phyloP scores from a whole-genome alignment of 2,113 vertebrate genomes.

The Psilopogon haemacephalus region DNA sequence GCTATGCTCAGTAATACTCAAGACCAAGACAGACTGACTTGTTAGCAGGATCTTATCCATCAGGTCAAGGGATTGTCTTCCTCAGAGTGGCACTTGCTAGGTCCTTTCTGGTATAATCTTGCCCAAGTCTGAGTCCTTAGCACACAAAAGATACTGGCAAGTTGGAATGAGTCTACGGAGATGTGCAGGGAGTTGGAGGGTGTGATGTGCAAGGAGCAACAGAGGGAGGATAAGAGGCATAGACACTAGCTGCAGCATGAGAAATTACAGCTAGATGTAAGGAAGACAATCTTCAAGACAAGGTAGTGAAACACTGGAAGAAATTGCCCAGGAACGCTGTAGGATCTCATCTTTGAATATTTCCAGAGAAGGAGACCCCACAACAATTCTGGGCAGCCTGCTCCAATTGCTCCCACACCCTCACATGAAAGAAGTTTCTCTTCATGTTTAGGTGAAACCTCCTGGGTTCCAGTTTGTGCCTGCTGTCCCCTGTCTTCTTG shows the following conservation, averaged over 20 bases:
- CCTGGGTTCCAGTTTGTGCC: no score
- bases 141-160: not conserved
- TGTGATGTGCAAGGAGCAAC: not conserved
- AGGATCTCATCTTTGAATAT: no score
- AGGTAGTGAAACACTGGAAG: no score
- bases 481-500: no score
- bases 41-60: not conserved
- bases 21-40: not conserved
- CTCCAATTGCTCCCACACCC: no score
- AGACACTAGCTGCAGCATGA: accelerated
- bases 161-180: not conserved
- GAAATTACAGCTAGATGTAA: not conserved
- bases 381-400: no score
- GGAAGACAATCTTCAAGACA: no score
- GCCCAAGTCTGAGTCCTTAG: not conserved
- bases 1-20: not conserved
- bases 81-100: not conserved
- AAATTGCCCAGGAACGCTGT: no score
- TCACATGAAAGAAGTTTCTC: no score
- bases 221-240: not conserved
- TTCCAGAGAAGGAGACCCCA: no score
- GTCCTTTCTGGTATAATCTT: not conserved
- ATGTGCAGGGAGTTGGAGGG: not conserved
- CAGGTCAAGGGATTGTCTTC: no score
- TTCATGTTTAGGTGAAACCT: no score